phyloP scores from a whole-genome alignment of 2,888 invertebrate genomes.

The Chelonus formosanus region DNA sequence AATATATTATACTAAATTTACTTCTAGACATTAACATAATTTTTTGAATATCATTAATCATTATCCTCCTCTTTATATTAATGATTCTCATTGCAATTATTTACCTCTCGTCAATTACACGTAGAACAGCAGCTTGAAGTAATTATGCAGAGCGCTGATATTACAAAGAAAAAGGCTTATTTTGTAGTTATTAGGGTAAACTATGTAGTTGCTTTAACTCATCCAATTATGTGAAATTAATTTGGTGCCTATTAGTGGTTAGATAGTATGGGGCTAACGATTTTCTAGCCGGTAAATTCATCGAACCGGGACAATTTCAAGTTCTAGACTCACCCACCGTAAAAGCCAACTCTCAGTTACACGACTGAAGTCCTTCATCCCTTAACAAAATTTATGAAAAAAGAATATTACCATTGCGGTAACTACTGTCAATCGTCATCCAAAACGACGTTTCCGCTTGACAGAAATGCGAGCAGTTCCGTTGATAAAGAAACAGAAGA shows the following conservation, averaged over 20 bases:
- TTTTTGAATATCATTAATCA: conserved; percentile 24
- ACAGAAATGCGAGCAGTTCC: conserved; percentile 5
- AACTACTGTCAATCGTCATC: conserved; percentile 8
- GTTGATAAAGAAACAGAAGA: conserved; percentile 27
- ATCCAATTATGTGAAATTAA: conserved; percentile 64
- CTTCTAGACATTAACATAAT: conserved; percentile 30
- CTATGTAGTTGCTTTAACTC: conserved; percentile 48
- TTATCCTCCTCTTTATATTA: too few relatives aligned
- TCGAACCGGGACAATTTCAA: conserved; percentile 36
- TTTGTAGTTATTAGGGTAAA: conserved; percentile 63
- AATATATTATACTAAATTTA: conserved; percentile 66
- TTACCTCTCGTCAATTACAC: too few relatives aligned
- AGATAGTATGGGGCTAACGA: conserved; percentile 49
- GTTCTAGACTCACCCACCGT: conserved; percentile 33
- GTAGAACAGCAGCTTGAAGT: conserved; percentile 6
- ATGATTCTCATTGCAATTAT: too few relatives aligned
- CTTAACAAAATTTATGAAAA: not conserved
- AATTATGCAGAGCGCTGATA: conserved; percentile 24
- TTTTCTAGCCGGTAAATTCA: conserved; percentile 52
- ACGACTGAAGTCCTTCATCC: not conserved
- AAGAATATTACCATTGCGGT: too few relatives aligned
- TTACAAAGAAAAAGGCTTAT: conserved; percentile 56
- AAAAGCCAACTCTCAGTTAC: conserved; percentile 27
- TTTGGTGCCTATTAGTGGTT: conserved; percentile 61
- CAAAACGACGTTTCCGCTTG: conserved; percentile 5